phyloP scores from a whole-genome alignment of 2,888 invertebrate species.

The Furcula furcula region DNA sequence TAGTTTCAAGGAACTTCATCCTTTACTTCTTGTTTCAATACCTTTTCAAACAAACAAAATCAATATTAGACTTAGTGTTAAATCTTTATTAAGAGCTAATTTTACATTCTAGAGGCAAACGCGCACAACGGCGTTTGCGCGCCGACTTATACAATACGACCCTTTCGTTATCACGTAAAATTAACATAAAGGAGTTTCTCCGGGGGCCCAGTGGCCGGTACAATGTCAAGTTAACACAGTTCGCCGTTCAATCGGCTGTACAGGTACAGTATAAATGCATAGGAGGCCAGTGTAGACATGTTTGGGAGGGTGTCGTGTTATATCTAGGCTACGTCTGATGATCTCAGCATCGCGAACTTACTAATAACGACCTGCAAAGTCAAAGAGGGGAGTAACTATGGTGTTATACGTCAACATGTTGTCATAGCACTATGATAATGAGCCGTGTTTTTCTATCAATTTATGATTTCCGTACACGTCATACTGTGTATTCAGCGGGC shows the following conservation, averaged over 20 bases:
- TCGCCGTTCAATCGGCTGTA: conserved; percentile 35
- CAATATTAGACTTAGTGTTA: conserved; percentile 83
- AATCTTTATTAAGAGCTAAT: conserved; percentile 75
- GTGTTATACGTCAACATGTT: conserved; percentile 38
- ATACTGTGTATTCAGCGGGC: too few species aligned
- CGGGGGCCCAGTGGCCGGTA: conserved; percentile 21
- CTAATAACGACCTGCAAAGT: conserved; percentile 82
- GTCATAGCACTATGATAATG: conserved; percentile 15
- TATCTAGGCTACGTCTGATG: conserved; percentile 63
- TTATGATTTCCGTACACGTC: too few species aligned
- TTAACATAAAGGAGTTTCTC: conserved; percentile 33
- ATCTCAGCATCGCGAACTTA: conserved; percentile 70
- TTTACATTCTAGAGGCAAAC: conserved; percentile 72
- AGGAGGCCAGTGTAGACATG: conserved; percentile 55
- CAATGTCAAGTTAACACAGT: conserved; percentile 16
- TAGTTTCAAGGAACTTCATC: conserved; percentile 86
- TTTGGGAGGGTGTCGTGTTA: conserved; percentile 56
- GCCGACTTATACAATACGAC: conserved; percentile 67
- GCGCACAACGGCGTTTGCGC: conserved; percentile 55
- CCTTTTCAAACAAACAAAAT: conserved; percentile 92
- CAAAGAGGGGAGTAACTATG: conserved; percentile 74
- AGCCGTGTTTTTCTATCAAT: conserved; percentile 32
- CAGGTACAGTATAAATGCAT: conserved; percentile 70
- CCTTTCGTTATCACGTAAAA: conserved; percentile 51
- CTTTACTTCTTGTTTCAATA: conserved; percentile 92